phyloP scores from a whole-genome alignment of 2,113 vertebrate species.

The Periophthalmus modestus region DNA sequence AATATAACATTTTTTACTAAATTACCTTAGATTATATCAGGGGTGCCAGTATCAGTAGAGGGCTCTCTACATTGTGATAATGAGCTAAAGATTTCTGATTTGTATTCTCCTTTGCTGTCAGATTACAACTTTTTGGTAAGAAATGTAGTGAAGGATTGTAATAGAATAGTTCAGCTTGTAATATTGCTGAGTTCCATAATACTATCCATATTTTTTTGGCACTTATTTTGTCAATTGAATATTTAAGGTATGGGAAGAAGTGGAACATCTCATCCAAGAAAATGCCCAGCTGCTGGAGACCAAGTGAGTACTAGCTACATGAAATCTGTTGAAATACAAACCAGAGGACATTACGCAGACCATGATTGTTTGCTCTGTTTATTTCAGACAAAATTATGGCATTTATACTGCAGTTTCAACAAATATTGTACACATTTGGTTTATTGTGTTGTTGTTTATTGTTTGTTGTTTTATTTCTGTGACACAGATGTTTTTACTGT shows the following conservation, averaged over 20 bases:
- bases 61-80: background rate
- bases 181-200: background rate
- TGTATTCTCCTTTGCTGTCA: slow-evolving; percentile 81
- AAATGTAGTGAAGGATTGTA: background rate
- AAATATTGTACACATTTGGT: too few species aligned
- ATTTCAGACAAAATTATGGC: too few species aligned
- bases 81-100: slow-evolving; percentile 66
- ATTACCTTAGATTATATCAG: too few species aligned
- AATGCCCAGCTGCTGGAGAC: slow-evolving; percentile 96
- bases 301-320: slow-evolving; percentile 77
- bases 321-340: background rate
- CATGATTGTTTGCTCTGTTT: too few species aligned
- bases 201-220: background rate
- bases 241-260: slow-evolving; percentile 96
- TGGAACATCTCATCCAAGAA: slow-evolving; percentile 97
- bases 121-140: slow-evolving; percentile 92
- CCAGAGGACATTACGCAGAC: too few species aligned
- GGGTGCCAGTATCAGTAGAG: background rate
- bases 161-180: background rate
- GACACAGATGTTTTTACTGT: too few species aligned
- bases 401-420: too few species aligned
- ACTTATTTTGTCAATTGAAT: slow-evolving; percentile 2
- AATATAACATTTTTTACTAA: too few species aligned
- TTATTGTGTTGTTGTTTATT: too few species aligned
- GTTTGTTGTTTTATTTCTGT: too few species aligned